Percentiles rank a stretch among this genome's conserved stretches.
phyloP scores from a whole-genome alignment of 2,888 invertebrate genomes.

The Rhodophaea formosa region DNA sequence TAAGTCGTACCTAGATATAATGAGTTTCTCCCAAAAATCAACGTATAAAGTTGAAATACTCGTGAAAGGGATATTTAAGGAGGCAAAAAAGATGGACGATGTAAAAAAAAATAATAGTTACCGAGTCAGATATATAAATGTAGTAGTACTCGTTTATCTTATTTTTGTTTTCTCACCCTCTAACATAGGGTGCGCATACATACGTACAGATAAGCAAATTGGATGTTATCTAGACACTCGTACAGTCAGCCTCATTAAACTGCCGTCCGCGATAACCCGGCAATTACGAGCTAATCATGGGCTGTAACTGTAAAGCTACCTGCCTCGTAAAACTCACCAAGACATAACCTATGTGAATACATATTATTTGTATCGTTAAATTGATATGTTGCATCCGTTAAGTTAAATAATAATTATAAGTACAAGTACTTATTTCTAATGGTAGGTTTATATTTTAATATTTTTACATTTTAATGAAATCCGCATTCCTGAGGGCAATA shows the following conservation, averaged over 20 bases:
- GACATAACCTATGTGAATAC: constrained; percentile 21
- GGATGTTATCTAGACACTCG: constrained; percentile 42
- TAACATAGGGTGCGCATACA: neutral
- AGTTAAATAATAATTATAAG: neutral
- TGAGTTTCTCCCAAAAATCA: too few species aligned
- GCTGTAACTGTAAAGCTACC: constrained; percentile 28
- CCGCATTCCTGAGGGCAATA: neutral
- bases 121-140: too few species aligned
- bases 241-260: constrained; percentile 53
- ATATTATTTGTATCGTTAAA: constrained; percentile 25
- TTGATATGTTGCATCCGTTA: constrained; percentile 21
- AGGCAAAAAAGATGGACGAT: too few species aligned
- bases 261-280: constrained; percentile 56
- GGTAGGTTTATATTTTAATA: neutral
- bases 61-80: too few species aligned
- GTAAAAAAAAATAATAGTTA: too few species aligned
- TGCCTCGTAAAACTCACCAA: constrained; percentile 19
- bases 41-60: too few species aligned
- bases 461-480: too few species aligned
- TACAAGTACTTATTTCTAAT: too few species aligned
- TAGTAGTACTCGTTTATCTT: too few species aligned
- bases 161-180: neutral
- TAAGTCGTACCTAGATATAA: too few species aligned
- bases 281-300: constrained; percentile 50
- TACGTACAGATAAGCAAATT: constrained; percentile 51